Evolutionary conservation across 2,797 vertebrate genomes (phyloP).

Genomic region (Epinephelus awoara): DNA sequence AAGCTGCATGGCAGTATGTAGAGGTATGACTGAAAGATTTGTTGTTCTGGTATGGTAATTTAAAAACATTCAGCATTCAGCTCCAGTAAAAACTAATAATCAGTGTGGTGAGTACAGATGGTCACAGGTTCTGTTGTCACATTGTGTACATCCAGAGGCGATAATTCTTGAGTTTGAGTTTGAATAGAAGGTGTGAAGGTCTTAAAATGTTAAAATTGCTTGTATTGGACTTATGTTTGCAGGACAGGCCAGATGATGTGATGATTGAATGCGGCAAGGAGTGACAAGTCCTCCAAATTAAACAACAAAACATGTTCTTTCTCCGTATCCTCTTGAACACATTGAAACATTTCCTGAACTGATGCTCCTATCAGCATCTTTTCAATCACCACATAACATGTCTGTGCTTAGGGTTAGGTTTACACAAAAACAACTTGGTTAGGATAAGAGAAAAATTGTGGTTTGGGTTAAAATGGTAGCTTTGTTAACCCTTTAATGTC

Average conservation of each 20-base stretch:
- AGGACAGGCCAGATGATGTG: not conserved
- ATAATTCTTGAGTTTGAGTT: not conserved
- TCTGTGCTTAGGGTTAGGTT: not conserved
- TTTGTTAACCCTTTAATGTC: no score
- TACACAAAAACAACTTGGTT: not conserved
- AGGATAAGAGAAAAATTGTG: not conserved
- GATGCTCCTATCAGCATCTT: not conserved
- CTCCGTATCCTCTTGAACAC: no score
- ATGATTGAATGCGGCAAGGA: not conserved
- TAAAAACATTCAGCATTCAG: not conserved
- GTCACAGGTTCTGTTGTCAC: not conserved
- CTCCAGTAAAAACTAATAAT: not conserved
- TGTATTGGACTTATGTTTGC: not conserved
- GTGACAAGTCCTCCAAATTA: no score
- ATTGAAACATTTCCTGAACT: no score
- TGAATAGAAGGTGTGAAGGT: not conserved
- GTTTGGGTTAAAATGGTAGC: no score
- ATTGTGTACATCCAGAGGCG: not conserved
- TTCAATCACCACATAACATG: not conserved
- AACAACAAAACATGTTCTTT: no score
- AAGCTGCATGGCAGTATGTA: not conserved
- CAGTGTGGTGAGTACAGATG: not conserved
- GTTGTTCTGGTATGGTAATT: slow-evolving; percentile 1
- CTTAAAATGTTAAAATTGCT: not conserved
- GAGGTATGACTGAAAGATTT: not conserved